Percentiles rank a stretch among this genome's conserved stretches.
Evolutionary conservation across 2,888 invertebrate genomes (phyloP).

Genomic region (Leptarthrus brevirostris): DNA sequence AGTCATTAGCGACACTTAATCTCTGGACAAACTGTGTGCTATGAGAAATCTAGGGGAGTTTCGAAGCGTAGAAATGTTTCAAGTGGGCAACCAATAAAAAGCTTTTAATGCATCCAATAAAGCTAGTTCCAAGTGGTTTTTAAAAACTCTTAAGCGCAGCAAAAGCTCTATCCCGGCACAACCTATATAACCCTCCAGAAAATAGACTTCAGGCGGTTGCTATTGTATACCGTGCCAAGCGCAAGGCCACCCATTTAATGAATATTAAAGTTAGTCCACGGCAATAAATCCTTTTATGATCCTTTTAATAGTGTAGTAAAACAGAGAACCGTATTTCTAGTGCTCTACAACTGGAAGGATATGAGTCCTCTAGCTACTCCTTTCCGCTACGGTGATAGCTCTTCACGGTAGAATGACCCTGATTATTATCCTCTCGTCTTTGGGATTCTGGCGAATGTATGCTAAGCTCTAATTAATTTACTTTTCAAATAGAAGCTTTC

Average conservation of each 20-base stretch:
- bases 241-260: constrained; percentile 50
- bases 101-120: constrained; percentile 52
- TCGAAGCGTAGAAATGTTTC: constrained; percentile 33
- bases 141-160: constrained; percentile 47
- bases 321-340: constrained; percentile 52
- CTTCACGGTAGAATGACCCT: constrained; percentile 29
- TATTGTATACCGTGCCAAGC: constrained; percentile 45
- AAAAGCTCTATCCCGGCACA: constrained; percentile 19
- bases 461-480: constrained; percentile 44
- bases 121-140: constrained; percentile 52
- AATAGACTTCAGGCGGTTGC: constrained; percentile 26
- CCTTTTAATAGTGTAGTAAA: constrained; percentile 62
- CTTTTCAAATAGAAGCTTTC: constrained; percentile 52
- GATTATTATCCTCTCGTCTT: constrained; percentile 36
- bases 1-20: constrained; percentile 50
- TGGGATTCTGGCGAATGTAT: constrained; percentile 13
- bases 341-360: constrained; percentile 13
- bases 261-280: constrained; percentile 56
- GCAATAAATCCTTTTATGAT: constrained; percentile 66
- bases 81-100: constrained; percentile 50
- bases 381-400: constrained; percentile 11
- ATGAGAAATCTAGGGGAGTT: neutral
- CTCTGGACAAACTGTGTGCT: constrained; percentile 26
- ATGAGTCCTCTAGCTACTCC: neutral
- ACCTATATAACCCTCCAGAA: no score